Base-by-base conservation (phyloP, 2,797 vertebrate genomes). In the Carapus acus region DNA sequence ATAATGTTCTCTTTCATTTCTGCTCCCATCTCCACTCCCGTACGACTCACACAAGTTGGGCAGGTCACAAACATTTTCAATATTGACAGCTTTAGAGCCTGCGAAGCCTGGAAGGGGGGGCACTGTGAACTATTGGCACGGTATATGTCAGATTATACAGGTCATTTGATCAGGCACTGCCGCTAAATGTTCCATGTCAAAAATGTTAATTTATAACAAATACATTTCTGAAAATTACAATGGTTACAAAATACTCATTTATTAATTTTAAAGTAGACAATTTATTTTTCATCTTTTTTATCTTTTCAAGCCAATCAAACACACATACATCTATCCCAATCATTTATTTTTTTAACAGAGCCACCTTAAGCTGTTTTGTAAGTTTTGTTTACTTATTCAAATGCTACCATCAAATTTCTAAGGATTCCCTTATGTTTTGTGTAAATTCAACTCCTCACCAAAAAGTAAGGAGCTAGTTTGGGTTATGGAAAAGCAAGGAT, bases 391-490 rank as follows among this genome's bases (percentile, higher is more conserved):
- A 64, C 63, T 54, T n/a, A n/a, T n/a, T 60, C 68, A 78, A 73
- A 38, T 43, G n/a, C 44, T 65, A 51, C 52, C 14, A 67, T 39
- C 65, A 80, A 78, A 83, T 84, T 73, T 77, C 63, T 58, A 27
- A 23, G 43, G 27, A 59, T 44, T 5, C 67, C 58, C 76, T 77
- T 52, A 72, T 78, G 40, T 66, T 82, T 74, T 81, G 82, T 72
- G 79, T 82, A 67, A 67, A 81, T 76, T 53, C 55, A 75, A 36
- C 59, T 71, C 59, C 62, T 83, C 46, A 49, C 42, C 56, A 56
- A 71, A 69, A 70, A 76, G 58, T 67, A 47, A 69, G 73, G 66
- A 58, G 54, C 45, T 53, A 48, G 73, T 76, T 76, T 61, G 54
- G 53, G 50, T 73, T 57, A 45, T 37, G 34, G 45, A 48, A 69